phyloP scores from a whole-genome alignment of 1,140 invertebrate species.

The Odontomachus brunneus region DNA sequence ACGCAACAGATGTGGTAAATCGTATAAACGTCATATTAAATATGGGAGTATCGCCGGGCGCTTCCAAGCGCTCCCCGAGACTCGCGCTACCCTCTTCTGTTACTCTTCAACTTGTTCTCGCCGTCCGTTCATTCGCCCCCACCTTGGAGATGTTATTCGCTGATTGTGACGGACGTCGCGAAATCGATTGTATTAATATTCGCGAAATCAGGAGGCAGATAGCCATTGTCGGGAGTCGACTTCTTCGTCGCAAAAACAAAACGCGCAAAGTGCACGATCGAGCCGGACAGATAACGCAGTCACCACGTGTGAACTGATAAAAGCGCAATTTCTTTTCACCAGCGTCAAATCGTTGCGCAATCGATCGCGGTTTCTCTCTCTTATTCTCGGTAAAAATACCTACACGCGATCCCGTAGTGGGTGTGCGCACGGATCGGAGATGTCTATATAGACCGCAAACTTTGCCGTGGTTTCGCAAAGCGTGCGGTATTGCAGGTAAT shows the following conservation, averaged over 20 bases:
- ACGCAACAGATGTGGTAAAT: conserved; percentile 18
- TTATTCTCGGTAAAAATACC: conserved; percentile 19
- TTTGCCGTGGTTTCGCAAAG: conserved; percentile 47
- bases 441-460: conserved; percentile 31
- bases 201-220: not conserved
- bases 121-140: too few species aligned
- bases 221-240: not conserved
- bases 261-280: too few species aligned
- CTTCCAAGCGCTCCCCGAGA: conserved; percentile 30
- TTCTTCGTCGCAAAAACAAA: not conserved
- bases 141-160: conserved; percentile 18
- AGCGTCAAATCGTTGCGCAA: conserved; percentile 20
- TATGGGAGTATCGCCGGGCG: conserved; percentile 31
- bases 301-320: not conserved
- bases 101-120: conserved; percentile 41
- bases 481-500: conserved; percentile 49
- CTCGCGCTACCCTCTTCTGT: conserved; percentile 6
- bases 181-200: conserved; percentile 1
- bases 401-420: conserved; percentile 40
- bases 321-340: not conserved
- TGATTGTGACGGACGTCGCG: not conserved
- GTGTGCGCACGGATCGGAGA: conserved; percentile 23
- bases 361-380: conserved; percentile 11
- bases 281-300: not conserved
- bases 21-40: conserved; percentile 53